Evolutionary conservation across 2,113 vertebrate species (phyloP), one percentile per base, ranked within the genome.

Genomic region (Dolichallabes microphthalmus): DNA sequence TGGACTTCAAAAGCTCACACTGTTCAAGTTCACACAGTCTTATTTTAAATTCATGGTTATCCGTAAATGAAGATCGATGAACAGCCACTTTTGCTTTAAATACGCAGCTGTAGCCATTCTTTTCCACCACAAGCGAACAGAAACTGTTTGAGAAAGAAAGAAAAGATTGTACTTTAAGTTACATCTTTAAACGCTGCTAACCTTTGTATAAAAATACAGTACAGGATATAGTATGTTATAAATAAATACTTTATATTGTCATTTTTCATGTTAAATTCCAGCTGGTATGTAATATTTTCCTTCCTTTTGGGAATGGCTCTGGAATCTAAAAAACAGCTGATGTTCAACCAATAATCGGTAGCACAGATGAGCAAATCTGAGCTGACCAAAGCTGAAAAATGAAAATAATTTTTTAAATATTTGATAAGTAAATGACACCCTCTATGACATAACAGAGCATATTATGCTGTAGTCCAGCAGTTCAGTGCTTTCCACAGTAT

Each of bases 311-410:
- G 19, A 32, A 80, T 10, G 25, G 3, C 82, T 22, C 27, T 84
- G 85, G 89, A 82, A 66, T 90, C 90, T 53, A 92, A 53, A 32
- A 61, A 77, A 75, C 93, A 94, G 4, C 19, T 78, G n/a, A 94
- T 22, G 0, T 30, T 86, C 0, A 27, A 0, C 58, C 2, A 55
- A 32, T 89, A 93, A 75, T 87, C 68, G 2, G 15, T 88, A n/a
- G 87, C 61, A 83, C 92, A 94, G 0, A n/a, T 71, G 20, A 39
- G 25, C 17, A 25, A 58, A 52, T 53, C 61, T 32, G 50, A 27
- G 25, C 71, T 75, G 22, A 2, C 87, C 86, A 12, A 3, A 86
- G 8, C 88, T 88, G 60, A n/a, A 85, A 88, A 35, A 32, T 58
- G 5, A 69, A 55, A 88, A 63, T 39, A 35, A 6, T 20, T n/a